Evolutionary conservation across 2,797 vertebrate species (phyloP).

Genomic region (Allobates femoralis): DNA sequence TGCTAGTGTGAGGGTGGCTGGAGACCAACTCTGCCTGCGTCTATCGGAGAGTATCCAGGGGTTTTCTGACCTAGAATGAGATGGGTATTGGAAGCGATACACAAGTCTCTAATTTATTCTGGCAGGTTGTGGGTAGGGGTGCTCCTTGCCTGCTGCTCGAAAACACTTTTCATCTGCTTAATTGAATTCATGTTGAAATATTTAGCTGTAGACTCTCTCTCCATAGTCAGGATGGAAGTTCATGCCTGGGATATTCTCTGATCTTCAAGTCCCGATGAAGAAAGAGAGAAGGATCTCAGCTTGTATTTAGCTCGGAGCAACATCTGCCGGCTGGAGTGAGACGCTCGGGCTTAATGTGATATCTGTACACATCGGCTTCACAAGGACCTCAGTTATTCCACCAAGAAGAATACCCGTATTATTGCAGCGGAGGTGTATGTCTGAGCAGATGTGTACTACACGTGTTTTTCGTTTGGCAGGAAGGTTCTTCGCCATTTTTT

Average conservation of each 20-base stretch:
- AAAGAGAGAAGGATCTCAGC: constrained; percentile 57
- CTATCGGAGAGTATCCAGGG: constrained; percentile 38
- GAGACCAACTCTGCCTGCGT: constrained; percentile 29
- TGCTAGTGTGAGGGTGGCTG: constrained; percentile 18
- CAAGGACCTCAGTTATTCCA: constrained; percentile 35
- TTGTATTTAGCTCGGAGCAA: constrained; percentile 74
- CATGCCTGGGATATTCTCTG: constrained; percentile 65
- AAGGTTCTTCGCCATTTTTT: neutral
- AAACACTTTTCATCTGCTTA: constrained; percentile 58
- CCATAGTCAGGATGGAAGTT: constrained; percentile 58
- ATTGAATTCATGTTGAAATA: constrained; percentile 65
- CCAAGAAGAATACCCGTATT: constrained; percentile 10
- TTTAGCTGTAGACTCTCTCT: constrained; percentile 61
- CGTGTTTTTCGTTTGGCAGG: constrained; percentile 38
- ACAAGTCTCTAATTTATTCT: constrained; percentile 58
- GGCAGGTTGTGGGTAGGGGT: constrained; percentile 57
- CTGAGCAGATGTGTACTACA: constrained; percentile 39
- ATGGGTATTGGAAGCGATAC: constrained; percentile 9
- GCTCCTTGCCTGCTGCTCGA: constrained; percentile 44
- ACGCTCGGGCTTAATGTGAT: constrained; percentile 55
- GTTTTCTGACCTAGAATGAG: constrained; percentile 48
- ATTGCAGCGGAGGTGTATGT: constrained; percentile 20
- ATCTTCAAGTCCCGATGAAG: constrained; percentile 69
- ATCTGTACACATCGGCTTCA: constrained; percentile 66
- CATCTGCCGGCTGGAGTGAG: constrained; percentile 73